Evolutionary conservation across 2,797 vertebrate genomes (phyloP), one percentile per base, ranked within the genome.

Genomic region (Amphiprion clarkii): DNA sequence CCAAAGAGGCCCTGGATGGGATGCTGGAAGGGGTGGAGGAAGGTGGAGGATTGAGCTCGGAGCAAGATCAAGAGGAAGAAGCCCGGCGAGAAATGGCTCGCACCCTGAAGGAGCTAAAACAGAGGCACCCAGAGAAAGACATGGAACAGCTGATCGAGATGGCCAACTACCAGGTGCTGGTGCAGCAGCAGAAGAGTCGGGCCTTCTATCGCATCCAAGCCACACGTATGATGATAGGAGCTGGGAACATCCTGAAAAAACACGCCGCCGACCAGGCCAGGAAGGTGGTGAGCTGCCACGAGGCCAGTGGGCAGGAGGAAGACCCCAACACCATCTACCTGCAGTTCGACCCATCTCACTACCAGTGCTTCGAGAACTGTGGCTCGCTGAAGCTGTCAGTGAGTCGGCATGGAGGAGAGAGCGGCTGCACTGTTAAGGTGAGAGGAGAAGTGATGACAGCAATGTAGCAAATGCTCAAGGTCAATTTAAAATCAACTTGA

Each of bases 181-280:
- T 96, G 52, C 96, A 96, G 56, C 96, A 97, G 53, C 96, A 96
- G 93, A 97, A 97, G 89, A 96, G 96, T 81, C 87, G 96, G 5
- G 96, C 96, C 42, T 97, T 97, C 84, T 97, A 97, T 78, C 95
- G 96, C 36, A 97, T 97, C 42, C 96, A 97, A 44, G 96, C 96
- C 71, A 97, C 96, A 0, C 95, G 96, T 53, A 96, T 96, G 96
- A 96, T 97, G 96, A 97, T 96, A 0, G 96, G 96, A 19, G 96
- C 96, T 0, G 96, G 96, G 1, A 96, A 97, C 91, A 96, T 97
- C 70, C 82, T 97, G 69, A 97, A 97, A 75, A 96, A 96, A 76
- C 96, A 97, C 4, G 96, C 96, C 0, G 96, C 96, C 0, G 96
- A 97, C 86, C 95, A 97, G 68, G 96, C 96, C 52, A 94, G 96